Conservation (phyloP, 2,113 vertebrate species). For the Epinephelus lanceolatus region DNA sequence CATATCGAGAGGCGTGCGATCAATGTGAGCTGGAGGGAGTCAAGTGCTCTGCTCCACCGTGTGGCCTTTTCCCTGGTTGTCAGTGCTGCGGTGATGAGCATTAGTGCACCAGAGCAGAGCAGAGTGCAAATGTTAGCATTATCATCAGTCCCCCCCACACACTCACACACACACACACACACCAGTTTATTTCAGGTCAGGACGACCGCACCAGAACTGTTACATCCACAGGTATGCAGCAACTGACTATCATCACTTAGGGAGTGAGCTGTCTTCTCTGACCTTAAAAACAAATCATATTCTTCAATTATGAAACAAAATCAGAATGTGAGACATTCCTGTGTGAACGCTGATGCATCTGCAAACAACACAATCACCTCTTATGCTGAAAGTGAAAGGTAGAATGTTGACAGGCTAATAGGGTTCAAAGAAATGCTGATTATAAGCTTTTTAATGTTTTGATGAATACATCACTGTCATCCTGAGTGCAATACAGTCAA, state of each 20-base stretch:
- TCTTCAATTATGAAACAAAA: not conserved
- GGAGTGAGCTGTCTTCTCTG: not conserved
- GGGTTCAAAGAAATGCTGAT: constrained; percentile 24
- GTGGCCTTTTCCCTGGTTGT: constrained; percentile 50
- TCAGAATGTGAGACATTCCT: constrained; percentile 22
- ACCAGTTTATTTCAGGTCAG: constrained; percentile 42
- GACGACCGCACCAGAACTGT: not conserved
- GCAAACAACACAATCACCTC: constrained; percentile 20
- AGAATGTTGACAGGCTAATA: constrained; percentile 18
- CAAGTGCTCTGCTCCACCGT: constrained; percentile 37
- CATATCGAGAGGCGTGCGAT: constrained; percentile 39
- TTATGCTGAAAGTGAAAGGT: not conserved
- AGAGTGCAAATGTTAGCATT: constrained; percentile 65
- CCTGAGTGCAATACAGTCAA: not conserved
- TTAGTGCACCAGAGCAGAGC: constrained; percentile 43
- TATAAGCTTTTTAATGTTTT: constrained; percentile 18
- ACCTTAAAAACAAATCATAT: constrained; percentile 13
- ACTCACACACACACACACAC: not conserved
- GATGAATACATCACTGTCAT: constrained; percentile 20
- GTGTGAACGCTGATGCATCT: not conserved
- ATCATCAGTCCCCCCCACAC: constrained; percentile 10
- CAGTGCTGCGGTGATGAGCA: constrained; percentile 41
- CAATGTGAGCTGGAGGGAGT: constrained; percentile 48
- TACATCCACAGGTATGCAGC: constrained; percentile 30
- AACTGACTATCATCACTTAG: constrained; percentile 1